Conservation (phyloP, 2,797 vertebrate species). For the Falco columbarius region DNA sequence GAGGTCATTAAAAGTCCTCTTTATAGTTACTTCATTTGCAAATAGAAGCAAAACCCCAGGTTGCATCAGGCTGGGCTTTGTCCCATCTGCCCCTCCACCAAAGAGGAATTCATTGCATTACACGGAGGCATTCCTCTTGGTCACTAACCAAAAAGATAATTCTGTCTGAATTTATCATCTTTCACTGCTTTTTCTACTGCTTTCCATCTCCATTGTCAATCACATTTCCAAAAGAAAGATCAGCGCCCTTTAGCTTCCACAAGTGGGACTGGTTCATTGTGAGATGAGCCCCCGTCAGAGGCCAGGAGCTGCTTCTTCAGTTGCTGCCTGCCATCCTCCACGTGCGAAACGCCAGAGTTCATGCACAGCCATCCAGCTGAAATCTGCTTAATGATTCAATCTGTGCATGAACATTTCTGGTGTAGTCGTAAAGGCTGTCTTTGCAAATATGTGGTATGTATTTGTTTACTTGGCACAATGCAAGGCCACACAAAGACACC, state of each 20-base stretch:
- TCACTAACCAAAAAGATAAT: not conserved
- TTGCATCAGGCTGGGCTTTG: not conserved
- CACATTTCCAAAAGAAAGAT: not conserved
- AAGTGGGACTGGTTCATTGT: not conserved
- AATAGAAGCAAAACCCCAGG: not conserved
- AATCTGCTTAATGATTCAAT: constrained; percentile 21
- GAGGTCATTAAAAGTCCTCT: not conserved
- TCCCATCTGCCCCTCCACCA: not conserved
- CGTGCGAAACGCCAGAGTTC: not conserved
- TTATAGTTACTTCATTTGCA: not conserved
- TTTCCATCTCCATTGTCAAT: not conserved
- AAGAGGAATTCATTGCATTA: not conserved
- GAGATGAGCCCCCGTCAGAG: not conserved
- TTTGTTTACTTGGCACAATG: not conserved
- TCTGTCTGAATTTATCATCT: not conserved
- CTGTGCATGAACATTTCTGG: not conserved
- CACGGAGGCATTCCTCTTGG: not conserved
- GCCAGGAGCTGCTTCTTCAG: not conserved
- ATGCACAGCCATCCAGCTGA: not conserved
- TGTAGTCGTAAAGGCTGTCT: not conserved
- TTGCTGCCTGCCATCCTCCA: not conserved
- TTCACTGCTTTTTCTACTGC: not conserved
- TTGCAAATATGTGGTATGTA: not conserved
- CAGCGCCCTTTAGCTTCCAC: not conserved
- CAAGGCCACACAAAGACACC: not conserved